Conservation (phyloP, 2,113 vertebrate genomes). For the Chlamydotis undulata region DNA sequence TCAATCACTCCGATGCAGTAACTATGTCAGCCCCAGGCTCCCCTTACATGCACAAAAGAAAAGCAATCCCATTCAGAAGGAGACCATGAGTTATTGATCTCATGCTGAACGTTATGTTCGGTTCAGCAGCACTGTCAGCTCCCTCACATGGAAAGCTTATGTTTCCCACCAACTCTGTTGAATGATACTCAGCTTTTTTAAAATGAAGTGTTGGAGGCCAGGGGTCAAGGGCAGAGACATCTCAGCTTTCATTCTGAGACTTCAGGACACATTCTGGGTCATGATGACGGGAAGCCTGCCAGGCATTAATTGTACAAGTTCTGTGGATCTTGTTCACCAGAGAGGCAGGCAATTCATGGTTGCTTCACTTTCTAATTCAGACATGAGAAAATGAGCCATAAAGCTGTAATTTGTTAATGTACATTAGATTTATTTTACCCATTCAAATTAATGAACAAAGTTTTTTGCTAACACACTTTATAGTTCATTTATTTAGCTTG, state of each 20-base stretch:
- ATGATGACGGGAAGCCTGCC: not conserved
- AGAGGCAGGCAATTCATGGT: not conserved
- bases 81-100: slow-evolving; percentile 59
- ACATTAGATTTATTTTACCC: slow-evolving; percentile 38
- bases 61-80: slow-evolving; percentile 67
- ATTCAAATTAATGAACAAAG: slow-evolving; percentile 9
- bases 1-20: slow-evolving; percentile 11
- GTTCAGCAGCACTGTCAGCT: slow-evolving; percentile 59
- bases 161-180: slow-evolving; percentile 56
- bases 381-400: slow-evolving; percentile 37
- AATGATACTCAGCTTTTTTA: slow-evolving; percentile 50
- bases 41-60: slow-evolving; percentile 63
- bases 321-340: not conserved
- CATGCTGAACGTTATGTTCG: slow-evolving; percentile 52
- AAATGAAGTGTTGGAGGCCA: slow-evolving; percentile 5
- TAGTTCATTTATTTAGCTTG: slow-evolving; percentile 64
- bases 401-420: slow-evolving; percentile 29
- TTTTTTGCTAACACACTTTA: not conserved
- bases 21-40: slow-evolving; percentile 60
- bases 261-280: not conserved
- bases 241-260: slow-evolving; percentile 37
- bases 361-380: slow-evolving; percentile 23
- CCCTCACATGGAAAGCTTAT: slow-evolving; percentile 41
- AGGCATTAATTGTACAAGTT: not conserved
- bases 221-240: slow-evolving; percentile 48